Evolutionary conservation across 2,888 invertebrate genomes (phyloP), one percentile per base, ranked within the genome.

Genomic region (Digitonthophagus gazella): DNA sequence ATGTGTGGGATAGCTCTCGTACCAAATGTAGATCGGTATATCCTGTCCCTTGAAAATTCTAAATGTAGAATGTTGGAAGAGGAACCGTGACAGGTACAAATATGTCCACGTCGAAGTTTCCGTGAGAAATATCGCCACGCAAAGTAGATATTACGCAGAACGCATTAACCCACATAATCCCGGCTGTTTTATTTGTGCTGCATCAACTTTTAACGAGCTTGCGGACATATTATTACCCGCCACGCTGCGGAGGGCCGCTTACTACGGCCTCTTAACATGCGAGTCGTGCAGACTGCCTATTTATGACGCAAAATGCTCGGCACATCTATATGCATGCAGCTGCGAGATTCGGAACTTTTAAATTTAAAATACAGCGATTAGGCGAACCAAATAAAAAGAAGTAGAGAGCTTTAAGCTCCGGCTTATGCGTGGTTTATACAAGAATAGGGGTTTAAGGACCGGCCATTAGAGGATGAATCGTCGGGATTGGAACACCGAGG

Each of bases 1-100:
- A 88, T 97, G 97, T 75, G 97, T 95, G 77, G 96, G 96, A 86
- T 97, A 97, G 83, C 95, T 95, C 86, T 96, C 96, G 89, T 96
- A 97, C 94, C 96, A 96, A 86, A 97, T 96, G 89, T 96, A 97
- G 84, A 97, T 96, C 78, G 97, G 96, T 85, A 95, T 93, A 87
- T 96, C 95, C 87, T 95, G 91, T 83, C 95, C 96, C 95, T 96
- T 88, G 64, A 66, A 71, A 65, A 71, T 55, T 54, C 28, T 22
- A 5, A 18, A 15, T 61, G 61, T 61, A 61, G 61, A 61, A 61
- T 61, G 18, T 8, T 61, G 15, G 20, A 19, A 18, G 61, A 61
- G 6, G 20, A 61, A 6, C 6, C 18, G 61, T 20, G 61, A 61
- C 28, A 44, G 3, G 28, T 44, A 44, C 6, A 8, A 44, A 44